Conservation (phyloP, 2,888 invertebrate genomes). For the Campaea margaritaria region DNA sequence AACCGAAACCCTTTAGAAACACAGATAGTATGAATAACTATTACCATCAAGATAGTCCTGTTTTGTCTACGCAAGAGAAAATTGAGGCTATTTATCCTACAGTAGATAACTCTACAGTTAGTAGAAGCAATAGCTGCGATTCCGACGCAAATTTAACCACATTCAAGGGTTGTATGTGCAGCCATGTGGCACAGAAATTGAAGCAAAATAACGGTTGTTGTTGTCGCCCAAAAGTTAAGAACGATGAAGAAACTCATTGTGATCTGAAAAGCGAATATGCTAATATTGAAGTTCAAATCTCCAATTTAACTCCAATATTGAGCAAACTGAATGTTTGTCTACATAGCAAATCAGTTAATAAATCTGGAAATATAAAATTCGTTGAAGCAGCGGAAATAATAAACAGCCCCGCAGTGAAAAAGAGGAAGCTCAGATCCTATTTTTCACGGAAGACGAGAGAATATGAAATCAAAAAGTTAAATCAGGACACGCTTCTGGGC, state of each 20-base stretch:
- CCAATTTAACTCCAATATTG: slow-evolving; percentile 42
- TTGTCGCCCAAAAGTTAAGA: slow-evolving; percentile 43
- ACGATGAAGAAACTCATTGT: slow-evolving; percentile 56
- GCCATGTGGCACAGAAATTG: slow-evolving; percentile 56
- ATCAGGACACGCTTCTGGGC: slow-evolving; percentile 45
- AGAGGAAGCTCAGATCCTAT: slow-evolving; percentile 39
- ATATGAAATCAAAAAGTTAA: slow-evolving; percentile 28
- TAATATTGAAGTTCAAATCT: slow-evolving; percentile 61
- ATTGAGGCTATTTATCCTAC: slow-evolving; percentile 46
- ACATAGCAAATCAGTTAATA: slow-evolving; percentile 31
- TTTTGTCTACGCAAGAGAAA: slow-evolving; percentile 34
- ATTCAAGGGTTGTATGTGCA: slow-evolving; percentile 57
- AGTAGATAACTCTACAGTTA: slow-evolving; percentile 40
- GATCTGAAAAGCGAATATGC: slow-evolving; percentile 51
- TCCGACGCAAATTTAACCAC: slow-evolving; percentile 1
- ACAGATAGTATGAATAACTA: slow-evolving; percentile 63
- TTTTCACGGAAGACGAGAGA: slow-evolving; percentile 5
- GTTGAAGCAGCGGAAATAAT: slow-evolving; percentile 24
- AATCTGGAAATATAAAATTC: slow-evolving; percentile 18
- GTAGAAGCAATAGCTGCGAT: slow-evolving; percentile 41
- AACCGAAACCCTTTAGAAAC: slow-evolving; percentile 55
- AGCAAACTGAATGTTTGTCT: slow-evolving; percentile 41
- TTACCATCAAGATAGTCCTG: slow-evolving; percentile 49
- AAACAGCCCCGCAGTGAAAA: slow-evolving; percentile 23
- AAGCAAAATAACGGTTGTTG: slow-evolving; percentile 48